Evolutionary conservation across 2,888 invertebrate species (phyloP), one percentile per base, ranked within the genome.

Genomic region (Baronia brevicornis): DNA sequence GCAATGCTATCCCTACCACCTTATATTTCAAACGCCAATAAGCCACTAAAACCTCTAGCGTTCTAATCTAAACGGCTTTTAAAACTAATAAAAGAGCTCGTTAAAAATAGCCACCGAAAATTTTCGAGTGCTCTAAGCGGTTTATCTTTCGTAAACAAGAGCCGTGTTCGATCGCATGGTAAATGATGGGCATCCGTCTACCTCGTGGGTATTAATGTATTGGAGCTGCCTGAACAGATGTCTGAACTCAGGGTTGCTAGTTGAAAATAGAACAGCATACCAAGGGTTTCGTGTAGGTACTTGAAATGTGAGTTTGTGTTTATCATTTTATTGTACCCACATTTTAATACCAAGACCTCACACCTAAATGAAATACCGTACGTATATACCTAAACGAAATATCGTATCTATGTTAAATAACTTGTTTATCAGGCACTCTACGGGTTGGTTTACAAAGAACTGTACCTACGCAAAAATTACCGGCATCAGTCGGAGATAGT

Each of bases 11-110:
- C 67, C 68, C 67, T 69, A 64, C 66, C 56, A 64, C 68, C 65
- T 65, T 70, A 78, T 77, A 78, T 69, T 70, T 75, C 68, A 73
- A 65, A 65, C 57, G 60, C 67, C 70, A 78, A 74, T 75, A 74
- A 74, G 68, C 68, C 61, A 63, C 60, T 58, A 62, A 60, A 65
- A 68, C 68, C 59, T 61, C 70, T 60, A 61, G 63, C 46, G 48
- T 44, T 58, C 64, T 80, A 79, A 82, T 84, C 82, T 84, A 74
- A 84, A 80, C 79, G 75, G 75, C 75, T 75, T 82, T 79, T 77
- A 74, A 74, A 80, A 75, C 78, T 77, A 79, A 79, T 82, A 80
- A 80, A 80, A 79, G 63, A 69, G 64, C 62, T 70, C 69, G 77
- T 78, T 79, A 65, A 65, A 80, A 80, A 82, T 80, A 82, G 79